Conservation (phyloP, 2,113 vertebrate species). For the Ammodytes dubius region DNA sequence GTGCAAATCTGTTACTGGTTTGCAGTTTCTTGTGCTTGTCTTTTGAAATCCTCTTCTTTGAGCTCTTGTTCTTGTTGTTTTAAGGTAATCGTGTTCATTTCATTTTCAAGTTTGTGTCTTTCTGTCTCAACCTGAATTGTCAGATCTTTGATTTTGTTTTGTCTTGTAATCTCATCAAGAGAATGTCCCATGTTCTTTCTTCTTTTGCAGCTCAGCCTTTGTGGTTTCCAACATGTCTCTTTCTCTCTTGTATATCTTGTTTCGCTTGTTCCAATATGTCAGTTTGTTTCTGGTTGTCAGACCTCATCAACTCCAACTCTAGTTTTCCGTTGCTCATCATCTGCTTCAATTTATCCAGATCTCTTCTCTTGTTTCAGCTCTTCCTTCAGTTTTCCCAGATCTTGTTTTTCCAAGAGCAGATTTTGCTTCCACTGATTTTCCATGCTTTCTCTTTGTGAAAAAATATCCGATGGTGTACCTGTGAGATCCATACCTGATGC, state of each 20-base stretch:
- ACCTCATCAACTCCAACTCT: slow-evolving; percentile 14
- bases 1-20: no score
- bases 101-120: no score
- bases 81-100: no score
- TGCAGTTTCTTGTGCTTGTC: no score
- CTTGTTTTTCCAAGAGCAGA: background rate
- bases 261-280: background rate
- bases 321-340: slow-evolving; percentile 5
- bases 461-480: no score
- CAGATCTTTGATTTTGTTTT: background rate
- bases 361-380: background rate
- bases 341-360: background rate
- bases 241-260: background rate
- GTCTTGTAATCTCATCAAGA: slow-evolving; percentile 17
- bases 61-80: no score
- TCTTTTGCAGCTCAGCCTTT: background rate
- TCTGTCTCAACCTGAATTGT: no score
- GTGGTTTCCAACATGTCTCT: background rate
- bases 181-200: background rate
- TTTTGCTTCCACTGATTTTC: slow-evolving; percentile 12
- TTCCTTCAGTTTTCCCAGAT: background rate
- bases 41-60: no score
- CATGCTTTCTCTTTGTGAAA: background rate
- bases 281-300: slow-evolving; percentile 13
- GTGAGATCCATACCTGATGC: no score